phyloP scores from a whole-genome alignment of 92 coral and sea anemone genomes.

The Parazoanthus atlanticus region DNA sequence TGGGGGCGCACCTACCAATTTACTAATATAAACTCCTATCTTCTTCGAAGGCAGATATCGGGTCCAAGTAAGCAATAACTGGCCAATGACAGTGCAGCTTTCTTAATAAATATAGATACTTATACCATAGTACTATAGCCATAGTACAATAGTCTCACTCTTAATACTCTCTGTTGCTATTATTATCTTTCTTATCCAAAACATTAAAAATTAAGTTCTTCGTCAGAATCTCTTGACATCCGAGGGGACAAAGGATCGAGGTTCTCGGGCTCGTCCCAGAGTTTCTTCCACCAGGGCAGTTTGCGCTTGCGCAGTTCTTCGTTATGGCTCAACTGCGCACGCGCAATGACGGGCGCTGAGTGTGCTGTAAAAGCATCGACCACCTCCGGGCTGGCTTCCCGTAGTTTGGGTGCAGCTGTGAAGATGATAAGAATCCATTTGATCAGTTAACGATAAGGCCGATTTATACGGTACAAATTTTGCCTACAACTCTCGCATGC shows the following conservation, averaged over 20 bases:
- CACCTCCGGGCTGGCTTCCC: constrained; percentile 61
- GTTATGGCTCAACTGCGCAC: constrained; percentile 87
- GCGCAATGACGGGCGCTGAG: constrained; percentile 92
- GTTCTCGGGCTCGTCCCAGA: constrained; percentile 76
- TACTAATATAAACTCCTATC: too few species aligned
- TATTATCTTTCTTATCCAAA: background rate
- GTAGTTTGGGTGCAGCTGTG: constrained; percentile 83
- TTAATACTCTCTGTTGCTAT: background rate
- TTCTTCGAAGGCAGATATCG: too few species aligned
- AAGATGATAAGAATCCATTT: constrained; percentile 10
- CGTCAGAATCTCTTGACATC: constrained; percentile 28
- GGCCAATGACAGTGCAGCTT: too few species aligned
- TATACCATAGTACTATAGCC: too few species aligned
- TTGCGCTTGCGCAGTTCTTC: constrained; percentile 75
- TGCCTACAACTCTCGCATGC: too few species aligned
- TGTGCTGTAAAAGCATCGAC: constrained; percentile 74
- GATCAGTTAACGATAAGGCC: background rate
- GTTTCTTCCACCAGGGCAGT: constrained; percentile 95
- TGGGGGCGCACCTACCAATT: too few species aligned
- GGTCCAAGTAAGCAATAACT: too few species aligned
- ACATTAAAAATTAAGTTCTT: constrained; percentile 60
- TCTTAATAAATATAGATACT: too few species aligned
- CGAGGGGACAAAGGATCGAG: constrained; percentile 35
- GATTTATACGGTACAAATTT: too few species aligned
- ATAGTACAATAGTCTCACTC: background rate